Evolutionary conservation across 2,797 vertebrate species (phyloP), one percentile per base, ranked within the genome.

Genomic region (Tarsius wallacei): DNA sequence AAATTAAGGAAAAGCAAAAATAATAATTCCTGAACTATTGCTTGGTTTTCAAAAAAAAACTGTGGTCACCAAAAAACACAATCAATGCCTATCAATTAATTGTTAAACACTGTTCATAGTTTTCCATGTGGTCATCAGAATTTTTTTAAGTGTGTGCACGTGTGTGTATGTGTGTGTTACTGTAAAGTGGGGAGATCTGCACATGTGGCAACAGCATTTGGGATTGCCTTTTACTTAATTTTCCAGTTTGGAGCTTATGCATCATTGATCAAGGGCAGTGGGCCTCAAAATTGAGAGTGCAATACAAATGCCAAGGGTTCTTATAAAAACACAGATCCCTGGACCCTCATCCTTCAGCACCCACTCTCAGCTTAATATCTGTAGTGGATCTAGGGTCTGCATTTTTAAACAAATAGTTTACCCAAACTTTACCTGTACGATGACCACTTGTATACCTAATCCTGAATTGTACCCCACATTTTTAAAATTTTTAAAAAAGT

Each of bases 1-100:
- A 68, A 87, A 55, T 26, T 76, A 94, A 80, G 31, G 64, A 61
- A 93, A 93, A 84, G 5, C 6, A 87, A 93, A 90, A 73, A 26
- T 19, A 89, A 93, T 61, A 28, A 9, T 82, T 42, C 93, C 63
- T 90, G 33, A 78, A 55, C 51, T 53, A 87, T 36, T 57, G 31
- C 77, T 1, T 87, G 10, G 3, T 22, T 91, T 93, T 83, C 87
- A 74, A 90, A 83, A 36, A 59, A 33, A 10, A 68, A 11, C n/a
- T 76, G 4, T 4, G 1, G 7, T 47, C 12, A 68, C 74, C 59
- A 55, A 89, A 70, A 57, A 74, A 90, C 14, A 0, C 21, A 74
- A 64, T 19, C 21, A 47, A 47, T 16, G 24, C 1, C 51, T 70
- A 64, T 80, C 21, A 33, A 31, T 73, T 81, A 66, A 64, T 70